phyloP scores from a whole-genome alignment of 2,113 vertebrate species.

The Odocoileus virginianus region DNA sequence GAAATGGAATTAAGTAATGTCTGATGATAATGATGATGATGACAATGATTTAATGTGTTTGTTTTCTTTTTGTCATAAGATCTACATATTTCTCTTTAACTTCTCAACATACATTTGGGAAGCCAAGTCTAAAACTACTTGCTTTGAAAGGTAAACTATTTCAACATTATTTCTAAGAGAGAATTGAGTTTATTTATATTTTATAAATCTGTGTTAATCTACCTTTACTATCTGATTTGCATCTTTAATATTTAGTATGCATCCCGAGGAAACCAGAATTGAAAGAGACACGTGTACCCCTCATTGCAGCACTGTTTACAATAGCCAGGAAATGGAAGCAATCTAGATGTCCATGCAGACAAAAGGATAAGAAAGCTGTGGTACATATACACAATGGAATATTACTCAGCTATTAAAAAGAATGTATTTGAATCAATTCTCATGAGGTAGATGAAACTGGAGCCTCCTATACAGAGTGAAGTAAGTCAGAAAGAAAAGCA shows the following conservation, averaged over 20 bases:
- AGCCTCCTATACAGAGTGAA: not conserved
- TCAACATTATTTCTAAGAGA: not conserved
- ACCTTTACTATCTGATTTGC: not conserved
- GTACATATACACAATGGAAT: not conserved
- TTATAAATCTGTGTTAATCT: not conserved
- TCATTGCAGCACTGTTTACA: not conserved
- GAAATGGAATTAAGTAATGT: not conserved
- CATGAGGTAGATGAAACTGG: not conserved
- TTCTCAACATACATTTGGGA: not conserved
- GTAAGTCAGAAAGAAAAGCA: not conserved
- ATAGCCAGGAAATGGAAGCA: not conserved
- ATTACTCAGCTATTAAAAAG: not conserved
- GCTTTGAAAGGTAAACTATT: not conserved
- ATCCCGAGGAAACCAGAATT: not conserved
- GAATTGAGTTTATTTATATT: not conserved
- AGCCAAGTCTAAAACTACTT: not conserved
- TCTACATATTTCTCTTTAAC: not conserved
- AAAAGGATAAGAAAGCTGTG: not conserved
- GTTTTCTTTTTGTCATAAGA: not conserved
- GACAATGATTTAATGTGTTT: not conserved
- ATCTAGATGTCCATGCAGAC: not conserved
- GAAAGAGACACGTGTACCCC: not conserved
- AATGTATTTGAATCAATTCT: not conserved
- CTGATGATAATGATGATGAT: not conserved
- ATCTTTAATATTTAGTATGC: not conserved